Base-by-base conservation (phyloP, 2,888 invertebrate genomes). In the Melanostoma mellinum region DNA sequence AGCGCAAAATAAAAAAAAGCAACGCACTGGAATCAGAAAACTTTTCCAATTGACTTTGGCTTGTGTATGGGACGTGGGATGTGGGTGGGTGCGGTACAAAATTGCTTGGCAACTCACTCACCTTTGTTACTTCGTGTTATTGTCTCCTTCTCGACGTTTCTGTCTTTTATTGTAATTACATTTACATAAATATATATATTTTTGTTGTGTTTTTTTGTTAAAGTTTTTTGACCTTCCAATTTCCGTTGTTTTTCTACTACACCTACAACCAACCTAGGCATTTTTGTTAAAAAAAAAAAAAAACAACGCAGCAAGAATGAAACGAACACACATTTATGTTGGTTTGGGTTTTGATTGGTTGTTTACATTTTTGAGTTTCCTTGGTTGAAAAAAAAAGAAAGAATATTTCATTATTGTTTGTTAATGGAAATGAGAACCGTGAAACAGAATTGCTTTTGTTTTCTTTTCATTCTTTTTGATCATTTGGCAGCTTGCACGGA, bases 401-500 rank as follows among this genome's bases (percentile, higher is more conserved):
- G 20, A 20, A 20, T 20, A 20, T 20, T 20, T 20, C 20, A 67
- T 71, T 65, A 10, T 53, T 52, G 78, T 81, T 78, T 67, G 74
- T 68, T 74, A 50, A 74, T 85, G 73, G 76, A 85, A 67, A 77
- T 78, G 73, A 77, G 73, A 69, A 78, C 69, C 65, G 78, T 84
- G 82, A 84, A 78, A 78, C 65, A 84, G 68, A 55, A 78, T 84
- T 78, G 78, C 78, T 78, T 78, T 78, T 68, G 85, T 86, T 74
- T 81, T 56, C 67, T 82, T 72, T 78, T 78, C 69, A 74, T 84
- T 87, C 86, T 71, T 84, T 84, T 86, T 86, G 86, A 86, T 87
- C 85, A 86, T 86, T 88, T 89, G 88, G 93, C 94, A 95, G 96
- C 95, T 96, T 95, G 95, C 96, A 95, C 95, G 96, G 95, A 95